Evolutionary conservation across 2,113 vertebrate genomes (phyloP), one percentile per base, ranked within the genome.

Genomic region (Mustela lutreola): DNA sequence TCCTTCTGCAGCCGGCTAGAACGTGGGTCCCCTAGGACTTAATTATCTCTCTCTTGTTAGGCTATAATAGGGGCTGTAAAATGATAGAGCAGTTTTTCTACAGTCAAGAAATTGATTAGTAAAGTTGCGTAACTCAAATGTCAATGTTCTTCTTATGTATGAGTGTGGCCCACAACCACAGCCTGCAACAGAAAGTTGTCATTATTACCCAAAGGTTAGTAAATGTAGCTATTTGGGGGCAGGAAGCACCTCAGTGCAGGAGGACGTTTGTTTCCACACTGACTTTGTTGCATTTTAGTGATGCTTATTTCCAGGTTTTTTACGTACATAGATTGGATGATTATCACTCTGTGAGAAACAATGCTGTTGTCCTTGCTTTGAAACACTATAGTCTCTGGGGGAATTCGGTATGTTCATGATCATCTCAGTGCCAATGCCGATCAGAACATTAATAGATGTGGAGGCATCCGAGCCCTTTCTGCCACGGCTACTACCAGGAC

Each of bases 41-140:
- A 97, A 98, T 98, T 99, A 98, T 96, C 97, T 97, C 19, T 98
- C 94, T 95, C 98, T 98, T 90, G 79, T 98, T 97, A 98, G 94
- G 85, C 78, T 97, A 94, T 92, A 94, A 98, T 97, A 98, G 50
- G 79, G 81, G 70, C 93, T 96, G 86, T 98, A 89, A 98, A 98
- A 98, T 62, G 89, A 96, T 97, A 98, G 48, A 95, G 93, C 97
- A 93, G 92, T 83, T 97, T 94, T 97, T 97, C 92, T 81, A 93
- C n/a, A 91, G 83, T 7, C 63, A 97, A 97, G 78, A 89, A 94
- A 96, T 87, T 97, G 97, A 98, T 97, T 92, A 98, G 95, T 96
- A 86, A 98, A 78, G 90, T 45, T 97, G 92, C 97, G 95, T 97
- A 98, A 98, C 97, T 90, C 98, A 94, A 94, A 89, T 21, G 50